Evolutionary conservation across 1,140 invertebrate genomes (phyloP).

Genomic region (Drosophila littoralis): DNA sequence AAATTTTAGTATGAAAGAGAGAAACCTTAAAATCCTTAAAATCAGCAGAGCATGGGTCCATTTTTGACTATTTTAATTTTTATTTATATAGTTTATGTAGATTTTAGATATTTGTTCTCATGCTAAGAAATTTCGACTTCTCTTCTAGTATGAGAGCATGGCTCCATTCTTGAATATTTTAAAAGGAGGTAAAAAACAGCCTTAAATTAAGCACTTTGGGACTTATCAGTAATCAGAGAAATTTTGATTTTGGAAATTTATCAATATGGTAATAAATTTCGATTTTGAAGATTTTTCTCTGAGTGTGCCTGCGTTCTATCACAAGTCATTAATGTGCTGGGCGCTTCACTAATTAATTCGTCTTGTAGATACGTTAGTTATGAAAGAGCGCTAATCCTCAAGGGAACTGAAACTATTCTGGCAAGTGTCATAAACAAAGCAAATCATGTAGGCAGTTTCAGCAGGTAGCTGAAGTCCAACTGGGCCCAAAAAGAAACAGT

Average conservation of each 20-base stretch:
- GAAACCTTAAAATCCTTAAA: too few relatives aligned
- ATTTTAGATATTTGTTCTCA: too few relatives aligned
- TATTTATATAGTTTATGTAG: too few relatives aligned
- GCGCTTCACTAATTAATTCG: slow-evolving; percentile 52
- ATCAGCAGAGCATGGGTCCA: too few relatives aligned
- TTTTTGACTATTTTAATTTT: too few relatives aligned
- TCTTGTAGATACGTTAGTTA: slow-evolving; percentile 32
- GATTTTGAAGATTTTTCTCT: not conserved
- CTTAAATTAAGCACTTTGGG: too few relatives aligned
- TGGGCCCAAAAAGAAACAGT: slow-evolving; percentile 5
- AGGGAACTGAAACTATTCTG: slow-evolving; percentile 44
- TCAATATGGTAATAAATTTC: not conserved
- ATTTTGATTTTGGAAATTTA: not conserved
- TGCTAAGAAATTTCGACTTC: too few relatives aligned
- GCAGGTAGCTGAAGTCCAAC: slow-evolving; percentile 38
- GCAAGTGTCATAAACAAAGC: slow-evolving; percentile 67
- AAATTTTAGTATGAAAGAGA: too few relatives aligned
- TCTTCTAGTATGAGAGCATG: too few relatives aligned
- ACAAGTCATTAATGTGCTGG: slow-evolving; percentile 27
- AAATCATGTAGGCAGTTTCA: slow-evolving; percentile 33
- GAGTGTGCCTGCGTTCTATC: slow-evolving; percentile 16
- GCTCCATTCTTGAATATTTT: too few relatives aligned
- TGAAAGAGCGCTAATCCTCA: slow-evolving; percentile 50
- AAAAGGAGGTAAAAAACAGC: too few relatives aligned
- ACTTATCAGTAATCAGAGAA: too few relatives aligned